Evolutionary conservation across 2,888 invertebrate genomes (phyloP).

Genomic region (Teinopalpus imperialis): DNA sequence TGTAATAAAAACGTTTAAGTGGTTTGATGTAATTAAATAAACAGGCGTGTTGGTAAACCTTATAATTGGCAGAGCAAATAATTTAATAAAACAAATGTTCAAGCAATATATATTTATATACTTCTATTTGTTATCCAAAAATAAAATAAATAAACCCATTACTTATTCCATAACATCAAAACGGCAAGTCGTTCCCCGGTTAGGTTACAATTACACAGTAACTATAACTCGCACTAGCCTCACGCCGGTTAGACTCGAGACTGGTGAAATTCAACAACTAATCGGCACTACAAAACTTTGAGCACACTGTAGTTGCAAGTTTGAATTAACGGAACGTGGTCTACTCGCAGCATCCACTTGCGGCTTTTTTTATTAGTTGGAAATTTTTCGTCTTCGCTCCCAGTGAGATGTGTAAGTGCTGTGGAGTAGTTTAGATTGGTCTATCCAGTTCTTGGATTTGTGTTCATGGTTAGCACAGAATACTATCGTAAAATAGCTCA

Average conservation of each 20-base stretch:
- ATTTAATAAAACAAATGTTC: no score
- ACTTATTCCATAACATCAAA: no score
- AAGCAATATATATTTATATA: no score
- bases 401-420: constrained; percentile 1
- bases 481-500: no score
- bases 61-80: no score
- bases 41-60: no score
- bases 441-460: not conserved
- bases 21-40: no score
- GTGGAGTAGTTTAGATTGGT: constrained; percentile 2
- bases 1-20: no score
- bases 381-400: constrained; percentile 8
- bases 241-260: constrained; percentile 36
- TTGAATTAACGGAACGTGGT: constrained; percentile 30
- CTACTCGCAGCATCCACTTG: constrained; percentile 17
- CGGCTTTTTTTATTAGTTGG: constrained; percentile 19
- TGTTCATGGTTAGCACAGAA: no score
- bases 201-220: constrained; percentile 8
- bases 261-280: constrained; percentile 40
- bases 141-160: no score
- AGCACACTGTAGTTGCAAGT: constrained; percentile 30
- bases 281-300: constrained; percentile 35
- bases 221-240: constrained; percentile 33
- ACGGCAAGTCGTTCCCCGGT: not conserved
- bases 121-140: no score